Base-by-base conservation (phyloP, 2,113 vertebrate genomes). In the Cyphomyrus discorhynchus region DNA sequence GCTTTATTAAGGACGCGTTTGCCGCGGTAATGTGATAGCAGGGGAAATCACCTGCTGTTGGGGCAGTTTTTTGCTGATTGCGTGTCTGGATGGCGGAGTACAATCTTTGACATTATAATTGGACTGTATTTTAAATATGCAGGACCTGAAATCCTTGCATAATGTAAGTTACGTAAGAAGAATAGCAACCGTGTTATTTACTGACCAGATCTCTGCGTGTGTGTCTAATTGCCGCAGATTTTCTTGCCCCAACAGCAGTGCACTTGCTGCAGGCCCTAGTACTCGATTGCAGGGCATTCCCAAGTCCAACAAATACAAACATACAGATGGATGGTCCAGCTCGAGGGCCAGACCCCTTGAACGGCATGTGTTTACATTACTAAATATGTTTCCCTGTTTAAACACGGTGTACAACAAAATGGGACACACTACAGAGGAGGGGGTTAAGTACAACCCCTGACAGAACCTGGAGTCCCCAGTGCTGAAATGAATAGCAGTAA, bases 111-210 rank as follows among this genome's bases (percentile, higher is more conserved):
- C 45, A 47, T 47, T 84, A n/a, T 84, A 84, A 47, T 47, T 84
- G 19, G 21, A 47, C 45, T 47, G 82, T 84, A 84, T 84, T 84
- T 70, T 84, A 84, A 84, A 84, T 84, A 84, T 84, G 82, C 82
- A 84, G 82, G 74, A 84, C 47, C 82, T 84, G 82, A 84, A 84
- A 84, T 84, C 45, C 82, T 84, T 84, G 82, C 82, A 84, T 84
- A 84, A 84, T 84, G 1, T 84, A 84, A 84, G 82, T 84, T 84
- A 84, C 82, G 45, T 84, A 84, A 84, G 45, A 84, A 45, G 39
- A 47, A 46, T 11, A 84, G 10, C 45, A 47, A 84, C 7, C 24
- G 21, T 47, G 82, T 84, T 84, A 47, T 84, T 84, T 84, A 47
- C 45, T 84, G 82, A 47, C 82, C 45, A 47, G 42, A 84, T 84